These are phyloP conservation scores for Ciona savignyi DNA, from an alignment of 23 tunicate genomes.

Conservation along the genomic window DNA sequence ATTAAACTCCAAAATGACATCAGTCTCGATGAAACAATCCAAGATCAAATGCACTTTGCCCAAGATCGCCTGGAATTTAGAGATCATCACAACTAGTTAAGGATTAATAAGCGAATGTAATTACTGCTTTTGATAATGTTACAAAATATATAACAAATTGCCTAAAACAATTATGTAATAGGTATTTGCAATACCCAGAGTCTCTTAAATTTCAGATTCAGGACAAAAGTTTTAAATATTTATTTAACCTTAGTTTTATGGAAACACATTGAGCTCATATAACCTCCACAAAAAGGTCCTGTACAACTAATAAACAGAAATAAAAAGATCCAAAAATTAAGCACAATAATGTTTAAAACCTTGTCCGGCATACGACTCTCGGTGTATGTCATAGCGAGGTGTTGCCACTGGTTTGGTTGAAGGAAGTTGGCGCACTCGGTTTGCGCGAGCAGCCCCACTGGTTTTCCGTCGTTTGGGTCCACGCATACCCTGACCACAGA, in stretches of 20 bases:
- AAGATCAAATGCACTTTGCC: constrained; percentile 79
- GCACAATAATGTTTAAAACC: constrained; percentile 14
- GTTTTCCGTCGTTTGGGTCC: constrained; percentile 55
- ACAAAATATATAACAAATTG: background rate
- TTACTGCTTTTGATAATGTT: too few species aligned
- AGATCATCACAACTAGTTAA: too few species aligned
- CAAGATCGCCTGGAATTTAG: constrained; percentile 52
- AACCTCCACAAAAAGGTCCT: background rate
- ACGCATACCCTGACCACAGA: constrained; percentile 60
- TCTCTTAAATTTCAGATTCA: too few species aligned
- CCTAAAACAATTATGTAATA: background rate
- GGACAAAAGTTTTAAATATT: background rate
- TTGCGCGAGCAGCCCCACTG: constrained; percentile 75
- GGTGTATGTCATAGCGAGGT: constrained; percentile 62
- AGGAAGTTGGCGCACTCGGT: constrained; percentile 51
- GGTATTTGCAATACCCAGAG: too few species aligned
- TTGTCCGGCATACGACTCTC: constrained; percentile 79
- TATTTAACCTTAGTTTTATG: background rate
- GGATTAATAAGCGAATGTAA: too few species aligned
- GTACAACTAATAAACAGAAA: background rate
- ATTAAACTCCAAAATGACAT: constrained; percentile 58
- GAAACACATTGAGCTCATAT: background rate
- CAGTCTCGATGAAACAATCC: constrained; percentile 64
- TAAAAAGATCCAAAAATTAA: background rate
- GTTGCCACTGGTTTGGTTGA: constrained; percentile 69